These are phyloP conservation scores for Stegophylla sp. DNA, from an alignment of 2,888 invertebrate species.

Conservation along the genomic window DNA sequence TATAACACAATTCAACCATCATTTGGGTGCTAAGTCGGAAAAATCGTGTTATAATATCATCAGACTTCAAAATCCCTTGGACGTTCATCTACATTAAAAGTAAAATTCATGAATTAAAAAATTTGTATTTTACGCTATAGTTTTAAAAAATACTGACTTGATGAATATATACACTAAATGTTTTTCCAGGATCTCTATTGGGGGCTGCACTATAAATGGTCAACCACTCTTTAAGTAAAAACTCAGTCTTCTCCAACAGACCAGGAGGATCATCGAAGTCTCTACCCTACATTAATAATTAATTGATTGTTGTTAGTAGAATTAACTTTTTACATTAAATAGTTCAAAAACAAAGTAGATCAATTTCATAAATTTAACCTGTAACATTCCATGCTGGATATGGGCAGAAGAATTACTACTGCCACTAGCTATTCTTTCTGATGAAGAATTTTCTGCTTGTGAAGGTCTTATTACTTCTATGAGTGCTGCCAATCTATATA, in stretches of 20 bases:
- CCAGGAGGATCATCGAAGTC: conserved; percentile 94
- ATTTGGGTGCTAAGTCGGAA: conserved; percentile 95
- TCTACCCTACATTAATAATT: conserved; percentile 71
- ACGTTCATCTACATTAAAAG: conserved; percentile 76
- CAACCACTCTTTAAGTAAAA: conserved; percentile 93
- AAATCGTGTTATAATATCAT: conserved; percentile 95
- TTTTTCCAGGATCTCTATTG: conserved; percentile 84
- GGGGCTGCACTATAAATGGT: conserved; percentile 81
- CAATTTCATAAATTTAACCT: conserved; percentile 67
- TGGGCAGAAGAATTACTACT: conserved; percentile 74
- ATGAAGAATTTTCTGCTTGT: conserved; percentile 47
- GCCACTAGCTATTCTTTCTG: conserved; percentile 51
- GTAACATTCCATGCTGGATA: conserved; percentile 90
- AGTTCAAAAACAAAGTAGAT: not conserved
- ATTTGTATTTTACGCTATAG: not conserved
- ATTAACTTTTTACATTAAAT: not conserved
- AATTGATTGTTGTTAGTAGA: conserved; percentile 60
- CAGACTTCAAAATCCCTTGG: conserved; percentile 94
- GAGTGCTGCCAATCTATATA: conserved; percentile 70
- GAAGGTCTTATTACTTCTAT: conserved; percentile 71
- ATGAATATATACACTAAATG: conserved; percentile 91
- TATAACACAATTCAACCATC: conserved; percentile 93
- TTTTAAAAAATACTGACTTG: conserved; percentile 65
- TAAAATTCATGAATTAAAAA: conserved; percentile 64
- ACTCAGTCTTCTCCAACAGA: conserved; percentile 93